These are phyloP conservation scores for Percopsis transmontana DNA, from an alignment of 2,113 vertebrate genomes.

Conservation along the genomic window DNA sequence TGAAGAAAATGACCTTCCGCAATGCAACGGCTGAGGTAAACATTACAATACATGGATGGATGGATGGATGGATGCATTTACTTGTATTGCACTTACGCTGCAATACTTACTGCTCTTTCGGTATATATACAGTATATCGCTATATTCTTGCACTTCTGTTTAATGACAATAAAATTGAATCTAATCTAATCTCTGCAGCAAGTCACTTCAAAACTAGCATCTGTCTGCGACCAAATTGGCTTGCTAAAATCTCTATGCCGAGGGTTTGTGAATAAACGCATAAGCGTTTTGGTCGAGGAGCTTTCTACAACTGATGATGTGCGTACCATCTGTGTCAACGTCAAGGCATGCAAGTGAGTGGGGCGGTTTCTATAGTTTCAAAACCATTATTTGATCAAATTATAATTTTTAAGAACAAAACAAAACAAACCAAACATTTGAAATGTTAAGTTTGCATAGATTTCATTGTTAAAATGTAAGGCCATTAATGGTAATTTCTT, in stretches of 20 bases:
- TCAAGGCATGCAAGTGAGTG: conserved; percentile 63
- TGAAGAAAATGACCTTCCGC: conserved; percentile 9
- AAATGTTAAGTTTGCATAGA: too few species aligned
- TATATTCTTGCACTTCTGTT: too few species aligned
- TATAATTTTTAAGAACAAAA: too few species aligned
- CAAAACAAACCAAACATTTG: too few species aligned
- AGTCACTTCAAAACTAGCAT: not conserved
- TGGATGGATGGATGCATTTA: too few species aligned
- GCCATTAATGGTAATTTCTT: too few species aligned
- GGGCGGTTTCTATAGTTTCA: not conserved
- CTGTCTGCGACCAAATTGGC: conserved; percentile 50
- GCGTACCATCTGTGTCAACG: conserved; percentile 61
- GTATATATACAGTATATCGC: too few species aligned
- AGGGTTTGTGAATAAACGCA: conserved; percentile 26
- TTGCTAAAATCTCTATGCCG: conserved; percentile 40
- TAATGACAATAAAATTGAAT: too few species aligned
- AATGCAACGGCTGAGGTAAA: conserved; percentile 31
- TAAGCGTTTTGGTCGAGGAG: conserved; percentile 42
- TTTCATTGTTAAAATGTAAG: not conserved
- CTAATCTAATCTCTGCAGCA: too few species aligned
- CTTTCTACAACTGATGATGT: conserved; percentile 59
- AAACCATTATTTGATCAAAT: too few species aligned
- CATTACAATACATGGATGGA: not conserved
- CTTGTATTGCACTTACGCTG: too few species aligned
- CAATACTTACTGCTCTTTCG: too few species aligned